Conservation (phyloP, 2,888 invertebrate genomes). For the Coleophora flavipennella region DNA sequence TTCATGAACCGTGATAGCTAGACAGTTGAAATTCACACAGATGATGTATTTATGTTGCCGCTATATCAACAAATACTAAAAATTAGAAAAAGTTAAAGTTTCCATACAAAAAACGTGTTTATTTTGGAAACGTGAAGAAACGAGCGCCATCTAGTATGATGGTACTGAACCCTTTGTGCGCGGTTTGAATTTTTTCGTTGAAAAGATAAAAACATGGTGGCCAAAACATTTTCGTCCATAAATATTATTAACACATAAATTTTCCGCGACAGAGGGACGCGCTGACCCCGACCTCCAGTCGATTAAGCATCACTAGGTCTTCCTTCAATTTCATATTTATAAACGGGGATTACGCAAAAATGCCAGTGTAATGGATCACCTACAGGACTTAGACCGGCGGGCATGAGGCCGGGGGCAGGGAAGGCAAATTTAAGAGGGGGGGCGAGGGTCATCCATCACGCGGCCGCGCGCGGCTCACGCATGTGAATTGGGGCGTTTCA, state of each 20-base stretch:
- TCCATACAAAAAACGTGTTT: too few relatives aligned
- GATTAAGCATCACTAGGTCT: constrained; percentile 70
- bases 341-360: constrained; percentile 73
- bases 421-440: constrained; percentile 64
- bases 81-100: too few relatives aligned
- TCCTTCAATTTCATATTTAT: constrained; percentile 73
- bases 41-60: too few relatives aligned
- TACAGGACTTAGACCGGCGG: constrained; percentile 57
- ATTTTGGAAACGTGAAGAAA: too few relatives aligned
- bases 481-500: constrained; percentile 72
- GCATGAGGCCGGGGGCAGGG: constrained; percentile 28
- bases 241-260: constrained; percentile 52
- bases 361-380: constrained; percentile 71
- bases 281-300: constrained; percentile 68
- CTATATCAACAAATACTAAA: too few relatives aligned
- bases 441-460: constrained; percentile 70
- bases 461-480: constrained; percentile 67
- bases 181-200: too few relatives aligned
- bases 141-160: too few relatives aligned
- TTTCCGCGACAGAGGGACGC: constrained; percentile 44
- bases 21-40: too few relatives aligned
- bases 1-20: too few relatives aligned
- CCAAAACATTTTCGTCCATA: background rate
- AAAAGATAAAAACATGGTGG: too few relatives aligned
- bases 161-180: too few relatives aligned